Percentiles rank a stretch among this genome's conserved stretches.
phyloP scores from a whole-genome alignment of 2,888 invertebrate genomes.

The Palloptera scutellata region DNA sequence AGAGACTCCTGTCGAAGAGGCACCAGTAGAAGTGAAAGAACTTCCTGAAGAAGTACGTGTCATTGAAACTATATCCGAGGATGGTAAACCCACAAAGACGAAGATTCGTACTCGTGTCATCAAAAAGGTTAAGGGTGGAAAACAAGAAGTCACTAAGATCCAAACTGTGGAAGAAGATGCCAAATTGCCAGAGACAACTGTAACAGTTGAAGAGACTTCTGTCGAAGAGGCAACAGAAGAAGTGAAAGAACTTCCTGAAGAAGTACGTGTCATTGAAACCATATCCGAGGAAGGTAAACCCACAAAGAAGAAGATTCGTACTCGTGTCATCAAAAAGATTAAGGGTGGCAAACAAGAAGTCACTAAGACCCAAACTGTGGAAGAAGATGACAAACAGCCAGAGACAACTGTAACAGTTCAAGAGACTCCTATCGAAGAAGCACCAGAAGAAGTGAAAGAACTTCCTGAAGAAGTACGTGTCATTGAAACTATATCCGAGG shows the following conservation, averaged over 20 bases:
- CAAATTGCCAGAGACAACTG: slow-evolving; percentile 27
- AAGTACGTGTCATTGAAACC: slow-evolving; percentile 25
- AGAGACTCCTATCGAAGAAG: slow-evolving; percentile 20
- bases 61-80: slow-evolving; percentile 26
- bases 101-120: slow-evolving; percentile 26
- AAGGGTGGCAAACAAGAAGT: slow-evolving; percentile 30
- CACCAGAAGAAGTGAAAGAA: slow-evolving; percentile 13
- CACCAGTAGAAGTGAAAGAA: slow-evolving; percentile 17
- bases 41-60: slow-evolving; percentile 28
- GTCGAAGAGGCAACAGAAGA: slow-evolving; percentile 19
- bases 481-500: slow-evolving; percentile 24
- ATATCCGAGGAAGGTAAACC: slow-evolving; percentile 30
- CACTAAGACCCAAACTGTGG: slow-evolving; percentile 28
- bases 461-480: slow-evolving; percentile 30
- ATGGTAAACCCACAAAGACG: slow-evolving; percentile 29
- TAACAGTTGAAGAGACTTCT: slow-evolving; percentile 26
- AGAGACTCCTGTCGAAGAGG: slow-evolving; percentile 22
- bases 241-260: slow-evolving; percentile 25
- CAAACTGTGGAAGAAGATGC: slow-evolving; percentile 31
- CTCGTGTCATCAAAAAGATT: slow-evolving; percentile 26
- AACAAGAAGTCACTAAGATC: slow-evolving; percentile 31
- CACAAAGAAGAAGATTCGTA: slow-evolving; percentile 26
- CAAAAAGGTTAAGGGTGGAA: slow-evolving; percentile 28
- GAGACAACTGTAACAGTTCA: slow-evolving; percentile 30
- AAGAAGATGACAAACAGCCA: slow-evolving; percentile 29